These are phyloP conservation scores for Catocala nupta DNA, from an alignment of 2,888 invertebrate genomes.

Conservation along the genomic window DNA sequence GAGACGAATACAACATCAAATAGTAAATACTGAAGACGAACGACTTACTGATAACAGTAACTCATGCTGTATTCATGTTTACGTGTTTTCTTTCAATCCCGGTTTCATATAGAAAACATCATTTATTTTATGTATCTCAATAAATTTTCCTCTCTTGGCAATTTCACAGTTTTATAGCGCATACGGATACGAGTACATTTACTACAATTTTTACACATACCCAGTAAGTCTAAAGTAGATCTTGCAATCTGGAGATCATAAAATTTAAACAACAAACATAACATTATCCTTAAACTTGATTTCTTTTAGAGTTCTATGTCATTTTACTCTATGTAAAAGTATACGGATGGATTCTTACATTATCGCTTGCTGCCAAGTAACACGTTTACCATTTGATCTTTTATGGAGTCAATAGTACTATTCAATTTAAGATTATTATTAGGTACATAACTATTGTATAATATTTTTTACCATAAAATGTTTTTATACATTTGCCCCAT, in stretches of 20 bases:
- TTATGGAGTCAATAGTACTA: too few relatives aligned
- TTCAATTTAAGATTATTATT: too few relatives aligned
- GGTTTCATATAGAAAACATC: neutral
- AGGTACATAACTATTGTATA: too few relatives aligned
- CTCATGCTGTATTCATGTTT: neutral
- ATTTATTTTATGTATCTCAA: neutral
- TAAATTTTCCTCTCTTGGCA: constrained; percentile 2
- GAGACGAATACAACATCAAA: neutral
- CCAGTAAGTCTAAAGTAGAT: constrained; percentile 6
- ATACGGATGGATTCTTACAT: too few relatives aligned
- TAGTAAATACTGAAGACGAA: neutral
- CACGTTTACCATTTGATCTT: too few relatives aligned
- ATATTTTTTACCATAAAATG: too few relatives aligned
- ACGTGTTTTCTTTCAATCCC: neutral
- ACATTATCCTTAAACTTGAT: constrained; percentile 7
- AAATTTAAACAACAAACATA: constrained; percentile 9
- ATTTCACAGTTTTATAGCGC: constrained; percentile 2
- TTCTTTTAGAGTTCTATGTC: neutral
- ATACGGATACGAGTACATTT: neutral
- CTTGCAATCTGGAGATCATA: constrained; percentile 4
- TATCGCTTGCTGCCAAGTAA: too few relatives aligned
- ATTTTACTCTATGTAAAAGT: neutral
- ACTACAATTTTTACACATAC: constrained; percentile 1
- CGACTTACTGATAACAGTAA: constrained; percentile 1
- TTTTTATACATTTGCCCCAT: too few relatives aligned